A percentile compares a stretch with the other conserved stretches of the same genome.
Evolutionary conservation across 2,113 vertebrate genomes (phyloP).

Genomic region (Rhodinocichla rosea): DNA sequence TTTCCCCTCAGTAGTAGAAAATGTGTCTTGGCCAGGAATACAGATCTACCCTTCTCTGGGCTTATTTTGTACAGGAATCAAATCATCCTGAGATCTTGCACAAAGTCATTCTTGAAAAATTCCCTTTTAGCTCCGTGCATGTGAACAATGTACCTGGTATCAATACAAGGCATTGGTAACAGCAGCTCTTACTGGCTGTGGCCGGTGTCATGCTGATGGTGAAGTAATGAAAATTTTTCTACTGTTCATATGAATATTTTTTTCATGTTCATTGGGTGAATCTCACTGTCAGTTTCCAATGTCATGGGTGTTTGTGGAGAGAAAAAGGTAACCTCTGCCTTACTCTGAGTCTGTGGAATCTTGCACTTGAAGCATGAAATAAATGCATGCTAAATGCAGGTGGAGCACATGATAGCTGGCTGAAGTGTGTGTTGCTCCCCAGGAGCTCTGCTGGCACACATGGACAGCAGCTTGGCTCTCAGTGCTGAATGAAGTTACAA

Average conservation of each 20-base stretch:
- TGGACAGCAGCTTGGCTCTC: neutral
- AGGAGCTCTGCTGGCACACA: neutral
- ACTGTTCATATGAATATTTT: neutral
- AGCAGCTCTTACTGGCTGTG: neutral
- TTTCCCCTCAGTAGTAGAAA: neutral
- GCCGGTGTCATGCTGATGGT: fast-evolving
- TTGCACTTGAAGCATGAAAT: neutral
- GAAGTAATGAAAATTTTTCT: neutral
- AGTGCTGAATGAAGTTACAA: neutral
- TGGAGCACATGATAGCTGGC: neutral
- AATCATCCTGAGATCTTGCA: neutral
- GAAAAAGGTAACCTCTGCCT: neutral
- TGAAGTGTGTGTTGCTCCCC: neutral
- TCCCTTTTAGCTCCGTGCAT: neutral
- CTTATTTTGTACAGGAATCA: neutral
- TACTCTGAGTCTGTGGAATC: neutral
- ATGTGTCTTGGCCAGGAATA: neutral
- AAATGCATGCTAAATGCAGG: neutral
- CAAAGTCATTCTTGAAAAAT: neutral
- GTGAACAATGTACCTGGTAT: neutral
- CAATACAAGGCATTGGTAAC: neutral
- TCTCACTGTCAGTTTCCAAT: neutral
- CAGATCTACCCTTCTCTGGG: neutral
- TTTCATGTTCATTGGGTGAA: neutral
- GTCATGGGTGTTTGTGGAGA: neutral